Percentiles rank a stretch among this genome's conserved stretches.
These are phyloP conservation scores for Phoxinus dragarum DNA, from an alignment of 2,797 vertebrate species.

Conservation along the genomic window DNA sequence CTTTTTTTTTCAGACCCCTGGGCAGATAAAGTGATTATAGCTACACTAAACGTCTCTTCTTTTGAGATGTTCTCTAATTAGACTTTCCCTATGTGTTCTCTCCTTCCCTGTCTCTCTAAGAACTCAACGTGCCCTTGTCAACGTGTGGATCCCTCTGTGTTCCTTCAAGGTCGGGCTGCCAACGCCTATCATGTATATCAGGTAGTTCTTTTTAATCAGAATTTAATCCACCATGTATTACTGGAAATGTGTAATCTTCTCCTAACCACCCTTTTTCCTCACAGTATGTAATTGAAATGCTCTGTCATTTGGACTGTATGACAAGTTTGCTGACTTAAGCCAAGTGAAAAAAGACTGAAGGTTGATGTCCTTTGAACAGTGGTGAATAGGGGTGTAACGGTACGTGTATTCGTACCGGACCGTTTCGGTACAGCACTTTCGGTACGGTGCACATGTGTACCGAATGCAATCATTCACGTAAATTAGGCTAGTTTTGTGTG, in stretches of 20 bases:
- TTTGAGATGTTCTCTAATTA: conserved; percentile 10
- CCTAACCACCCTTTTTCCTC: neutral
- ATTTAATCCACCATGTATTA: neutral
- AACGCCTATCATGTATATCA: conserved; percentile 98
- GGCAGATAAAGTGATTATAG: neutral
- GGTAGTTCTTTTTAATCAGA: conserved; percentile 72
- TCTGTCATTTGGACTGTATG: neutral
- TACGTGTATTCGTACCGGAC: no score
- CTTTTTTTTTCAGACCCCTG: neutral
- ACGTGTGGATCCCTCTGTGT: conserved; percentile 98
- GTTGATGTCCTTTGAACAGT: neutral
- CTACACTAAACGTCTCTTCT: neutral
- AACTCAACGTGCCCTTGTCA: conserved; percentile 96
- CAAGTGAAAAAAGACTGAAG: neutral
- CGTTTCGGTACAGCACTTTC: no score
- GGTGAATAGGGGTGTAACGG: no score
- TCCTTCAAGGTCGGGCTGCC: conserved; percentile 92
- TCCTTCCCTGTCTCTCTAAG: conserved; percentile 69
- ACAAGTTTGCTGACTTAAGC: neutral
- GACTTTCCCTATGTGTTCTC: neutral
- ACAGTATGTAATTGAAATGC: neutral
- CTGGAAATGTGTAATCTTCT: neutral
- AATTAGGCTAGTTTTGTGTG: no score
- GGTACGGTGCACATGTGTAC: no score
- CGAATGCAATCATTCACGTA: no score